Evolutionary conservation across 2,797 vertebrate genomes (phyloP).

Genomic region (Gadopsis marmoratus): DNA sequence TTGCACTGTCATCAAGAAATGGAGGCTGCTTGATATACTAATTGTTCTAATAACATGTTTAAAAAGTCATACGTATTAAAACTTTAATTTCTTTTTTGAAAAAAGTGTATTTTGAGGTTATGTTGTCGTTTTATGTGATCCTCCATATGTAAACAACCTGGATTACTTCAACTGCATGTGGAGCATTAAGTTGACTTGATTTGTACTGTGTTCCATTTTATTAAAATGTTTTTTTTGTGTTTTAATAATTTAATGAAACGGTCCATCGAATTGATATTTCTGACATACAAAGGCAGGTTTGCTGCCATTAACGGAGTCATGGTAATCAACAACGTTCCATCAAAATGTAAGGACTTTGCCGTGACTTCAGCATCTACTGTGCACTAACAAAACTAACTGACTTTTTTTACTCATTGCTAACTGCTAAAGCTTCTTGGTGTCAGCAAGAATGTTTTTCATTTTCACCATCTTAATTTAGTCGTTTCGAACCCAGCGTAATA

Average conservation of each 20-base stretch:
- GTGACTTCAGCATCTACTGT: neutral
- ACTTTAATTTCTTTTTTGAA: constrained; percentile 26
- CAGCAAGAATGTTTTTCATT: neutral
- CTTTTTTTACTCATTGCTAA: too few species aligned
- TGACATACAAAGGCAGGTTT: neutral
- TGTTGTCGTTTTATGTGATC: constrained; percentile 35
- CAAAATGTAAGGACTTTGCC: neutral
- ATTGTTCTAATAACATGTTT: constrained; percentile 24
- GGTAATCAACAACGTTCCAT: neutral
- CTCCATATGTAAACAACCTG: constrained; percentile 45
- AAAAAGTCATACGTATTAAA: constrained; percentile 32
- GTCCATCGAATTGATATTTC: neutral
- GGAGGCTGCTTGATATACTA: constrained; percentile 28
- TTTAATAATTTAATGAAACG: constrained; percentile 28
- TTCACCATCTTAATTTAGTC: neutral
- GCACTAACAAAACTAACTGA: too few species aligned
- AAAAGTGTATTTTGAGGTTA: constrained; percentile 31
- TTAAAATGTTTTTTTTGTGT: constrained; percentile 72
- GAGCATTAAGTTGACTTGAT: constrained; percentile 48
- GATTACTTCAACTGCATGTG: constrained; percentile 44
- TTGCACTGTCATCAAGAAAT: constrained; percentile 38
- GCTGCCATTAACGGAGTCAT: neutral
- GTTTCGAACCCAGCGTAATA: neutral
- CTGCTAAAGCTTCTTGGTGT: too few species aligned
- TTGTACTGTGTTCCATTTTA: constrained; percentile 71